Conservation (phyloP, 2,888 invertebrate species). For the Coleophora flavipennella region DNA sequence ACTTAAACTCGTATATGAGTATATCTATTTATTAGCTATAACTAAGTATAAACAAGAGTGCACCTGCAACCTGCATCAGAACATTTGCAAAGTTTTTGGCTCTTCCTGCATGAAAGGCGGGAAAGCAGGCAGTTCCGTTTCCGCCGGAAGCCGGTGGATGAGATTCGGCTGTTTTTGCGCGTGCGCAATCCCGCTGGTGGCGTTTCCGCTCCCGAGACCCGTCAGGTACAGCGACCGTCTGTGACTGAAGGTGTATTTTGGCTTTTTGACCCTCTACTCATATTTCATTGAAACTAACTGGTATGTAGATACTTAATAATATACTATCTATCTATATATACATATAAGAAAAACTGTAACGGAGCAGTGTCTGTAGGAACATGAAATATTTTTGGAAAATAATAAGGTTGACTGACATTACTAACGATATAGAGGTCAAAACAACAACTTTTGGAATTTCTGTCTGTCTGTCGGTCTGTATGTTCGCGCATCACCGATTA, state of each 20-base stretch:
- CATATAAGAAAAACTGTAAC: too few relatives aligned
- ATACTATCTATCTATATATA: too few relatives aligned
- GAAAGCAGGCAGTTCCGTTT: conserved; percentile 56
- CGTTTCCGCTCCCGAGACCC: conserved; percentile 42
- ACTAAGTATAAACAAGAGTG: conserved; percentile 16
- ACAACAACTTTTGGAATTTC: too few relatives aligned
- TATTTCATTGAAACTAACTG: background rate
- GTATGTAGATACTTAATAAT: too few relatives aligned
- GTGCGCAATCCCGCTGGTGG: conserved; percentile 42
- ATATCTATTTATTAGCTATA: too few relatives aligned
- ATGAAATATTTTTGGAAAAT: too few relatives aligned
- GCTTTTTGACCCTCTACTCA: conserved; percentile 35
- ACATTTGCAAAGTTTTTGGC: conserved; percentile 39
- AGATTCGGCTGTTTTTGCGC: conserved; percentile 50
- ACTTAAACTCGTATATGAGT: too few relatives aligned
- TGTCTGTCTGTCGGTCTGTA: too few relatives aligned
- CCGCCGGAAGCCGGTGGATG: conserved; percentile 58
- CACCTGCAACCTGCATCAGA: conserved; percentile 36
- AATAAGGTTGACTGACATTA: too few relatives aligned
- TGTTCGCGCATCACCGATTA: too few relatives aligned
- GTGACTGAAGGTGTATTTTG: conserved; percentile 55
- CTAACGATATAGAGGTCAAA: too few relatives aligned
- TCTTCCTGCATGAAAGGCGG: conserved; percentile 32
- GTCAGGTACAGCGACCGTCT: conserved; percentile 39
- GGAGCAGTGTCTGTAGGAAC: too few relatives aligned